phyloP scores from a whole-genome alignment of 1,140 invertebrate genomes.

The Bilobella aurantiaca region DNA sequence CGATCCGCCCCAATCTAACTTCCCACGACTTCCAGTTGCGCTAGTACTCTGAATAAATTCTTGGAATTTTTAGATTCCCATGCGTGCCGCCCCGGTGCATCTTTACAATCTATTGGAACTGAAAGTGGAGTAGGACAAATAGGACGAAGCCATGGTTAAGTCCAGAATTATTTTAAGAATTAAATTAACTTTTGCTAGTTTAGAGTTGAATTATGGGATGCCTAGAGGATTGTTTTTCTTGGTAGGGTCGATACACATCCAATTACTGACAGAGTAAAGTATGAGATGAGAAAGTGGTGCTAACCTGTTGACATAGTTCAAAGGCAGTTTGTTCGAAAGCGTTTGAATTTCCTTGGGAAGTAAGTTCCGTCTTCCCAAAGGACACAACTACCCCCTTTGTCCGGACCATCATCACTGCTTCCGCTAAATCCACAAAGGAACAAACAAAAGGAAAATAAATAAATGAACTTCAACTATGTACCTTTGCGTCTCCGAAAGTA shows the following conservation, averaged over 20 bases:
- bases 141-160: too few species aligned
- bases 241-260: neutral
- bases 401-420: constrained; percentile 31
- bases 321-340: constrained; percentile 7
- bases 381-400: constrained; percentile 29
- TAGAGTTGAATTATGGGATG: too few species aligned
- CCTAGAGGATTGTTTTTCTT: neutral
- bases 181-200: too few species aligned
- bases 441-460: constrained; percentile 13
- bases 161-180: too few species aligned
- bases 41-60: too few species aligned
- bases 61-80: too few species aligned
- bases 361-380: constrained; percentile 31
- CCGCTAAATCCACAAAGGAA: constrained; percentile 17
- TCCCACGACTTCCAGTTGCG: too few species aligned
- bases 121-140: too few species aligned
- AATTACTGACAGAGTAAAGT: too few species aligned
- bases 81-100: too few species aligned
- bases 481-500: neutral
- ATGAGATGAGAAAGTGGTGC: neutral
- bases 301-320: constrained; percentile 34
- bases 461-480: neutral
- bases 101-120: too few species aligned
- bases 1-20: too few species aligned
- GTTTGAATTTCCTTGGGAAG: constrained; percentile 21